A percentile compares a stretch with the other conserved stretches of the same genome.
phyloP scores from a whole-genome alignment of 1,140 invertebrate genomes.

The Scylla paramamosain region DNA sequence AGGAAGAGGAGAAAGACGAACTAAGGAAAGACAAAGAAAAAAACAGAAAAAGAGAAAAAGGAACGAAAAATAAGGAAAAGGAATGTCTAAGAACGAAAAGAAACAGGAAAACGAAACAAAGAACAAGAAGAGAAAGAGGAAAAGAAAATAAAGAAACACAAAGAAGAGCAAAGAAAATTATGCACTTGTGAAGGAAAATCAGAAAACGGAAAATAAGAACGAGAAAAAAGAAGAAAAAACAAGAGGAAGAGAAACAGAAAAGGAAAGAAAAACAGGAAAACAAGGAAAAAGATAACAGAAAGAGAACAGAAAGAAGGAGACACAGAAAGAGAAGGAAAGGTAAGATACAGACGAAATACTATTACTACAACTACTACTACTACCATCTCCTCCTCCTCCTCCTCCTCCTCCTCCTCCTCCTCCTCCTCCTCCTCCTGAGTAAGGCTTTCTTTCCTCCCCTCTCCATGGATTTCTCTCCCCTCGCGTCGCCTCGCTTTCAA shows the following conservation, averaged over 20 bases:
- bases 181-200: too few species aligned
- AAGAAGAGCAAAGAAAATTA: too few species aligned
- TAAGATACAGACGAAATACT: too few species aligned
- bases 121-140: background rate
- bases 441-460: background rate
- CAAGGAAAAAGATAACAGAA: too few species aligned
- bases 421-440: background rate
- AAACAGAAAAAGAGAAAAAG: background rate
- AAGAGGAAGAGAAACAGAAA: too few species aligned
- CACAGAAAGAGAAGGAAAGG: background rate
- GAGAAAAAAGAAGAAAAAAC: too few species aligned
- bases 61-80: background rate
- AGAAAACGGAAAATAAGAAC: too few species aligned
- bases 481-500: background rate
- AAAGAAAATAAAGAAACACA: background rate
- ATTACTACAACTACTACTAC: too few species aligned
- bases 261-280: too few species aligned
- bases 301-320: background rate
- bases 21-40: too few species aligned
- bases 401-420: background rate
- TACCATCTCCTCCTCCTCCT: too few species aligned
- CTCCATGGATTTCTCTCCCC: conserved; percentile 18
- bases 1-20: background rate
- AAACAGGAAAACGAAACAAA: background rate
- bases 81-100: background rate